Conservation (phyloP, 1,140 invertebrate genomes). For the Lepidurus apus region DNA sequence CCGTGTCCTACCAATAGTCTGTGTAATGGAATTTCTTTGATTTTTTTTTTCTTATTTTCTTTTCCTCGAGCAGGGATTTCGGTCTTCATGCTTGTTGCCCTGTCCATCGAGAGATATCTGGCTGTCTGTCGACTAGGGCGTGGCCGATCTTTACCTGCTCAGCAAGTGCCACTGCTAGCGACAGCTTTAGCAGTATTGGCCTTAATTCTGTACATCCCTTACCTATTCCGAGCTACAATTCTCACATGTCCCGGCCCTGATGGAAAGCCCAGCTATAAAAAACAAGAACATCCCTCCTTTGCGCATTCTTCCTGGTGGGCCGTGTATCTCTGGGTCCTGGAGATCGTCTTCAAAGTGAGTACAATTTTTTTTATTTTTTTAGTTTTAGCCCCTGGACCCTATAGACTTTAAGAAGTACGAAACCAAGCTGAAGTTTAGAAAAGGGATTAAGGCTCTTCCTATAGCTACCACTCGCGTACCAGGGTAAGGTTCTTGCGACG, state of each 20-base stretch:
- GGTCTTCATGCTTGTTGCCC: constrained; percentile 69
- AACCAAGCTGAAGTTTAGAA: too few species aligned
- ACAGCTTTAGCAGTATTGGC: constrained; percentile 58
- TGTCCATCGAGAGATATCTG: constrained; percentile 72
- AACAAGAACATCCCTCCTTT: constrained; percentile 53
- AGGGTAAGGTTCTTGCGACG: too few species aligned
- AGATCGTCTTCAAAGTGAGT: constrained; percentile 57
- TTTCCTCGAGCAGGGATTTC: constrained; percentile 52
- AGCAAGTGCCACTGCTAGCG: constrained; percentile 50
- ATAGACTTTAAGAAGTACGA: too few species aligned
- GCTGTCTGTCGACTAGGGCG: constrained; percentile 71
- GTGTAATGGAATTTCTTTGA: too few species aligned
- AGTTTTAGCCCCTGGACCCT: too few species aligned
- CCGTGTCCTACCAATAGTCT: background rate
- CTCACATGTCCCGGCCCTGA: constrained; percentile 49
- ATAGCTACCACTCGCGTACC: too few species aligned
- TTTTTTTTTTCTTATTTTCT: background rate
- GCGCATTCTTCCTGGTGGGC: constrained; percentile 50
- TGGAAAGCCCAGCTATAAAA: constrained; percentile 50
- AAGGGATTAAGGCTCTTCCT: too few species aligned
- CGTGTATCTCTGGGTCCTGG: constrained; percentile 58
- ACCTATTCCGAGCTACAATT: constrained; percentile 56
- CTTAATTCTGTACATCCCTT: constrained; percentile 59
- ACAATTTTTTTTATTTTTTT: background rate
- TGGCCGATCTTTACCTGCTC: constrained; percentile 52